Conservation (phyloP, 2,113 vertebrate genomes). For the Corvus moneduloides region DNA sequence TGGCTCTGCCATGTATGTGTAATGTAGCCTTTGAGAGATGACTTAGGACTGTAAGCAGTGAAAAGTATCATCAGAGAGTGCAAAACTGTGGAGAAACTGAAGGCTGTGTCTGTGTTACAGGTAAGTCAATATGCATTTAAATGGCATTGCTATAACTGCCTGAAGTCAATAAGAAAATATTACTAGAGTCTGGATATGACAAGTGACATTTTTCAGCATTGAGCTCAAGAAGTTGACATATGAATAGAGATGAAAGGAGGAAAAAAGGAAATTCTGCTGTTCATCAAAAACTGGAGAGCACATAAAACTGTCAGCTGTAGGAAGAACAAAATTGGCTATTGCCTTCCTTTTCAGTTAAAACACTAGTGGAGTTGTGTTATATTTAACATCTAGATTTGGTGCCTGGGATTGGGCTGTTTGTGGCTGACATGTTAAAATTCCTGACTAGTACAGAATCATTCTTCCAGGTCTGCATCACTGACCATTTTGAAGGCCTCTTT, state of each 20-base stretch:
- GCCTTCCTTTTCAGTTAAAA: conserved; percentile 13
- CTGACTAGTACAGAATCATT: neutral
- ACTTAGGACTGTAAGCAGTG: neutral
- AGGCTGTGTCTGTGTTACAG: neutral
- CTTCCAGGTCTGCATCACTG: neutral
- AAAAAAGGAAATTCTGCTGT: conserved; percentile 1
- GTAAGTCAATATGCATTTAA: conserved; percentile 30
- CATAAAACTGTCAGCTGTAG: conserved; percentile 25
- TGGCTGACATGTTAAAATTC: neutral
- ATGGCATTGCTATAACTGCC: neutral
- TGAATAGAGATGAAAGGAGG: conserved; percentile 44
- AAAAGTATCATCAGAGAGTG: neutral
- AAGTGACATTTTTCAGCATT: conserved; percentile 32
- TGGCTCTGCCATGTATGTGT: neutral
- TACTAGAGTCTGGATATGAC: neutral
- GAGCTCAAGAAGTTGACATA: neutral
- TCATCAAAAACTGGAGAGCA: conserved; percentile 12
- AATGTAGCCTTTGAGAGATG: neutral
- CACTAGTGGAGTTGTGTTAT: neutral
- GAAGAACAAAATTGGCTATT: conserved; percentile 11
- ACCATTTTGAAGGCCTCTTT: neutral
- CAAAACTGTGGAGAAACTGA: neutral
- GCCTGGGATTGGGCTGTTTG: neutral
- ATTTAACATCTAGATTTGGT: neutral
- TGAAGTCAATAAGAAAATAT: conserved; percentile 7